phyloP scores from a whole-genome alignment of 2,888 invertebrate species.

The Meteorus cinctellus region DNA sequence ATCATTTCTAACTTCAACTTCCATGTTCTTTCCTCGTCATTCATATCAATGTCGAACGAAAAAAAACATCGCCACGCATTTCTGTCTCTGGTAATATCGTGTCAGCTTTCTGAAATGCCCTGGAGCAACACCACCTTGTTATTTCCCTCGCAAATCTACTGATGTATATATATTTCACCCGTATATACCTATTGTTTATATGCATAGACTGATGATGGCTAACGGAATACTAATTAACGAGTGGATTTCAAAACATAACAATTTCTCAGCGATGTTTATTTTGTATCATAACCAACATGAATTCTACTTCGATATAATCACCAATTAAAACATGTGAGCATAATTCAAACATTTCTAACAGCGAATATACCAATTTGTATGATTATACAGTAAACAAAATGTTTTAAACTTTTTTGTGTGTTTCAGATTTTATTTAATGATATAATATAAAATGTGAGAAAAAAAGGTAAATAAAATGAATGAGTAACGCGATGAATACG shows the following conservation, averaged over 20 bases:
- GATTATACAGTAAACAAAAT: neutral
- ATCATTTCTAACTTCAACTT: neutral
- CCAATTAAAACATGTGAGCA: neutral
- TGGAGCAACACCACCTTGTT: slow-evolving; percentile 2
- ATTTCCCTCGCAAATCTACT: slow-evolving; percentile 2
- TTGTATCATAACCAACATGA: neutral
- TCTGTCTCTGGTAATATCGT: neutral
- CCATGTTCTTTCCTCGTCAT: neutral
- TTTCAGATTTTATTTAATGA: slow-evolving; percentile 47
- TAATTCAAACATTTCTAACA: neutral
- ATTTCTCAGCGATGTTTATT: neutral
- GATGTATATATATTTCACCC: slow-evolving; percentile 9
- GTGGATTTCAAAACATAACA: neutral
- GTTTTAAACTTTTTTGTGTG: neutral
- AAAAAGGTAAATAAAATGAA: slow-evolving; percentile 25
- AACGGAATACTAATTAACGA: slow-evolving; percentile 3
- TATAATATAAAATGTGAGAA: slow-evolving; percentile 1
- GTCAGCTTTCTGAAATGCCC: slow-evolving; percentile 5
- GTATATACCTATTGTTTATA: neutral
- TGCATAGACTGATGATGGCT: neutral
- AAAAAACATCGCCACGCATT: neutral
- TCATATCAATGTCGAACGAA: neutral
- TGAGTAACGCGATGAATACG: neutral
- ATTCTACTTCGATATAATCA: neutral
- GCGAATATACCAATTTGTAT: neutral